phyloP scores from a whole-genome alignment of 35 echinoderm and acorn worm species.

The Ptychodera flava region DNA sequence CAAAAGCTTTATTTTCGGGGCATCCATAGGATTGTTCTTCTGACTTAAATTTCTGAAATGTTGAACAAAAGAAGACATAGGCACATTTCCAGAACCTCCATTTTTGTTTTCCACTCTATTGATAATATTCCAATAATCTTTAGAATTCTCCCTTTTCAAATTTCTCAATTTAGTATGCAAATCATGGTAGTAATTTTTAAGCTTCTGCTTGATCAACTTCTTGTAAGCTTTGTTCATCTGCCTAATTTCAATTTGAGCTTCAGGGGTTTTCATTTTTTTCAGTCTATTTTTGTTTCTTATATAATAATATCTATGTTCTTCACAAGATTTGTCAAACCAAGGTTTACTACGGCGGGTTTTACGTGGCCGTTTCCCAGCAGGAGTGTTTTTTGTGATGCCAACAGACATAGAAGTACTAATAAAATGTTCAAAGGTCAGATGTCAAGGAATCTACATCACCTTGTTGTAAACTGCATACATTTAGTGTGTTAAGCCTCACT shows the following conservation, averaged over 20 bases:
- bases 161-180: background rate
- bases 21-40: background rate
- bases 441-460: background rate
- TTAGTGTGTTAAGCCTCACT: background rate
- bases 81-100: background rate
- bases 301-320: background rate
- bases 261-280: background rate
- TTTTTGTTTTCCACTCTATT: background rate
- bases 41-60: background rate
- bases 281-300: background rate
- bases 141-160: background rate
- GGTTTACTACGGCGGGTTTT: background rate
- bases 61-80: background rate
- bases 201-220: background rate
- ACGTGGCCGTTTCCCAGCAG: background rate
- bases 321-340: background rate
- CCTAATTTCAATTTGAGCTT: background rate
- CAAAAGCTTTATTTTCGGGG: too few species aligned
- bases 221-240: background rate
- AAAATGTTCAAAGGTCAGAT: background rate
- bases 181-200: background rate
- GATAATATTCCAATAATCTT: background rate
- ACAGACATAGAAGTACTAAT: background rate
- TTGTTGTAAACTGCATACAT: background rate
- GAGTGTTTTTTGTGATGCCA: background rate